Evolutionary conservation across 1,140 invertebrate genomes (phyloP).

Genomic region (Thereuonema tuberculata): DNA sequence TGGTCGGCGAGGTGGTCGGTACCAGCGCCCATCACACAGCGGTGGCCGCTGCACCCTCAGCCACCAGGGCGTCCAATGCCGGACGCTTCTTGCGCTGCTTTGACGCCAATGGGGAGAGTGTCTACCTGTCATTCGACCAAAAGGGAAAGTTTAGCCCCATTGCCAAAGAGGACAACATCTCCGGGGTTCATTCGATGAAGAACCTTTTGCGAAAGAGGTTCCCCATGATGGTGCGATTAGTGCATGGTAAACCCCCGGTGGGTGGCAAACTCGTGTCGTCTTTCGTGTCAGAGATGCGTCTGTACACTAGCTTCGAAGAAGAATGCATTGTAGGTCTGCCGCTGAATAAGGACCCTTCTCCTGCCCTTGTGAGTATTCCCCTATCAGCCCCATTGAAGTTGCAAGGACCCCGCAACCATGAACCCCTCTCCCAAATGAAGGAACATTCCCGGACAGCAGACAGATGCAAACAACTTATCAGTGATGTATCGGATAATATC

Average conservation of each 20-base stretch:
- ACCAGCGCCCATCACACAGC: constrained; percentile 30
- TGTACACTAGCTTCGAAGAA: constrained; percentile 69
- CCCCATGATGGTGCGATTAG: constrained; percentile 75
- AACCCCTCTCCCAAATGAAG: constrained; percentile 52
- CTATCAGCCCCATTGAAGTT: constrained; percentile 72
- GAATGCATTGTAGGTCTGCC: constrained; percentile 66
- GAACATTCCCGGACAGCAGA: constrained; percentile 67
- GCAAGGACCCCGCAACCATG: constrained; percentile 65
- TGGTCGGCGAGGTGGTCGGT: constrained; percentile 50
- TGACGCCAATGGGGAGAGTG: constrained; percentile 64
- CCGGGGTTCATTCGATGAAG: constrained; percentile 55
- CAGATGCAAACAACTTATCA: constrained; percentile 57
- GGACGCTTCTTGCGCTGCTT: constrained; percentile 65
- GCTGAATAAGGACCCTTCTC: constrained; percentile 28
- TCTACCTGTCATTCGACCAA: constrained; percentile 68
- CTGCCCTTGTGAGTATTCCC: constrained; percentile 63
- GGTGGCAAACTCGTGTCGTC: constrained; percentile 45
- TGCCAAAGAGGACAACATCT: constrained; percentile 79
- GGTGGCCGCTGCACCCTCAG: constrained; percentile 8
- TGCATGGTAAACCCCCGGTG: constrained; percentile 60
- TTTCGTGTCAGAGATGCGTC: constrained; percentile 65
- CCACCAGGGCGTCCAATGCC: not conserved
- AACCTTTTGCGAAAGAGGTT: constrained; percentile 73
- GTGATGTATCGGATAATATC: constrained; percentile 69
- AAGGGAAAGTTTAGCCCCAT: constrained; percentile 78